Percentiles rank a stretch among this genome's conserved stretches.
Evolutionary conservation across 2,888 invertebrate genomes (phyloP).

Genomic region (Tyria jacobaeae): DNA sequence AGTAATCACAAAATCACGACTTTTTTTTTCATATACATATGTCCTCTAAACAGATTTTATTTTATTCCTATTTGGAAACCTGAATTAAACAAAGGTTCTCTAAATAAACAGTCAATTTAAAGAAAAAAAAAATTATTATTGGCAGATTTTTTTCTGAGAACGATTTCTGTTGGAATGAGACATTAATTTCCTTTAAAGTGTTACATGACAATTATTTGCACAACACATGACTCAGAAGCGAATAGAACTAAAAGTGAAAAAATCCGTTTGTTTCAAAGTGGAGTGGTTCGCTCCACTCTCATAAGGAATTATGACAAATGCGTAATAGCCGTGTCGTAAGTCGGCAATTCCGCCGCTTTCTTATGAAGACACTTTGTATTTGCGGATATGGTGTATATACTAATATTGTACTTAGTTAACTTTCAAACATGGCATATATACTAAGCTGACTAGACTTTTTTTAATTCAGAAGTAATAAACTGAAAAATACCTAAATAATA

Average conservation of each 20-base stretch:
- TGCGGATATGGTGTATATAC: conserved; percentile 46
- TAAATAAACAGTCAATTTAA: no score
- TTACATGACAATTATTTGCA: conserved; percentile 20
- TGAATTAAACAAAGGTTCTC: no score
- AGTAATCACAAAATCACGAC: no score
- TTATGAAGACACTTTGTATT: conserved; percentile 57
- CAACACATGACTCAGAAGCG: conserved; percentile 29
- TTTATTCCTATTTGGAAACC: no score
- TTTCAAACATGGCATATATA: conserved; percentile 37
- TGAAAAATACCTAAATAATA: neutral
- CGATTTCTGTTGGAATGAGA: neutral
- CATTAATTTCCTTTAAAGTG: conserved; percentile 2
- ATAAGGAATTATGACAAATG: conserved; percentile 77
- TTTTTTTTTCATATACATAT: no score
- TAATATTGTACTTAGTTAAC: conserved; percentile 32
- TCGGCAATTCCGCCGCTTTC: conserved; percentile 66
- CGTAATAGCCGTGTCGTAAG: conserved; percentile 78
- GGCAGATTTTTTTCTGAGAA: neutral
- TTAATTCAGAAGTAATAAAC: neutral
- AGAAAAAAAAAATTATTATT: no score
- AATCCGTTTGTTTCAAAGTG: conserved; percentile 57
- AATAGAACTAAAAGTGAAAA: conserved; percentile 47
- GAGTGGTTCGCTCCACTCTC: conserved; percentile 70
- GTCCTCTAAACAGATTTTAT: no score
- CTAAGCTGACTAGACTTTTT: neutral